phyloP scores from a whole-genome alignment of 2,113 vertebrate genomes.

The Gallinago jamesoni region DNA sequence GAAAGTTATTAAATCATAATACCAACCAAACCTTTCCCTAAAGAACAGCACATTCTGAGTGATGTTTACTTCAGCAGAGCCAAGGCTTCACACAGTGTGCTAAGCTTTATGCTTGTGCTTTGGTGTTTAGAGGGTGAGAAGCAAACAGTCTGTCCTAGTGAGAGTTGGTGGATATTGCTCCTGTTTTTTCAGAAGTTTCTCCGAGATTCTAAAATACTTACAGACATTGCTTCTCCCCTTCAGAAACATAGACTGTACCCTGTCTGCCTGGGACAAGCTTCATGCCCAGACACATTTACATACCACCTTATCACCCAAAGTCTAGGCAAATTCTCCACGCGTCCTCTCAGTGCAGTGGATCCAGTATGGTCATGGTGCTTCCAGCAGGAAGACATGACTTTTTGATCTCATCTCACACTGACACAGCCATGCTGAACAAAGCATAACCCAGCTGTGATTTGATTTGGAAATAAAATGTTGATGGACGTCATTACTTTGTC shows the following conservation, averaged over 20 bases:
- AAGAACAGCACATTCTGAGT: not conserved
- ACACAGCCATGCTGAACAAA: not conserved
- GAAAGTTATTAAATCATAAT: not conserved
- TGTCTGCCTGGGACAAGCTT: not conserved
- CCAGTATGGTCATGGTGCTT: not conserved
- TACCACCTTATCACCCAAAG: not conserved
- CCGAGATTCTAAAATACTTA: not conserved
- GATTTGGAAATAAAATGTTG: not conserved
- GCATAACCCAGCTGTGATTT: not conserved
- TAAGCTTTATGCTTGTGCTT: not conserved
- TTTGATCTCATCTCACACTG: not conserved
- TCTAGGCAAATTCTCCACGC: not conserved
- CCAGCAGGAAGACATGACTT: accelerated
- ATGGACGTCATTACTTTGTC: not conserved
- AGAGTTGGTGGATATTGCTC: not conserved
- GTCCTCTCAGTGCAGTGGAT: not conserved
- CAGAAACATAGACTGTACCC: accelerated
- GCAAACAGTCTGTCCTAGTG: not conserved
- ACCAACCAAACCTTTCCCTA: not conserved
- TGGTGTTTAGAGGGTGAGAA: not conserved
- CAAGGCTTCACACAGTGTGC: not conserved
- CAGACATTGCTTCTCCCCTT: not conserved
- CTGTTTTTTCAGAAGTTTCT: not conserved
- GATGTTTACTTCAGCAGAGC: not conserved
- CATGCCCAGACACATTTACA: not conserved